phyloP scores from a whole-genome alignment of 2,888 invertebrate genomes.

The Sinelater perroti region DNA sequence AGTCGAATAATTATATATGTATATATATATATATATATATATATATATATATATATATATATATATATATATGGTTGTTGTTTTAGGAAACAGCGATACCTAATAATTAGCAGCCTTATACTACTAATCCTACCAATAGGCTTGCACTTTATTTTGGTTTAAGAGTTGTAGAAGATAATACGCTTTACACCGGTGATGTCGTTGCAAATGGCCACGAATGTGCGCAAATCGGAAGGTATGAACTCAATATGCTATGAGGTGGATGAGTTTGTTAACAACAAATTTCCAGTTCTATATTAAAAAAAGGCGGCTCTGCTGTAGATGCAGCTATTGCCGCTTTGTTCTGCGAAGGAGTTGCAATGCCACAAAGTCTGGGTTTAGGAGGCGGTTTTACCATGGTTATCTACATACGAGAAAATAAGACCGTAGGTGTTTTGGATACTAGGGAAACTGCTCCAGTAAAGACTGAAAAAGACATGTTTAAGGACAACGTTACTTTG shows the following conservation, averaged over 20 bases:
- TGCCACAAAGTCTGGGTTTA: constrained; percentile 87
- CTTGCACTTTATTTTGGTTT: constrained; percentile 12
- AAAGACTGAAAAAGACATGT: constrained; percentile 76
- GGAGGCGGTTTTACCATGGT: constrained; percentile 92
- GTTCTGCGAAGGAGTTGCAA: constrained; percentile 85
- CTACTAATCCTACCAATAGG: too few relatives aligned
- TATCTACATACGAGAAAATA: constrained; percentile 73
- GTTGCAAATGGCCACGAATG: constrained; percentile 80
- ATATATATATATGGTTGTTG: too few relatives aligned
- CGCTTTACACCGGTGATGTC: constrained; percentile 65
- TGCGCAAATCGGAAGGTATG: constrained; percentile 73
- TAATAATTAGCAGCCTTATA: too few relatives aligned
- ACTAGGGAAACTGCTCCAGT: constrained; percentile 82
- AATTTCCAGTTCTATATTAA: constrained; percentile 69
- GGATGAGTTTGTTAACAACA: too few relatives aligned
- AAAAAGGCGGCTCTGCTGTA: constrained; percentile 78
- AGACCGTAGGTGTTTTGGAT: constrained; percentile 71
- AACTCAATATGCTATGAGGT: too few relatives aligned
- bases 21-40: too few relatives aligned
- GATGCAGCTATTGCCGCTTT: constrained; percentile 88
- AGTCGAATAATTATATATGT: too few relatives aligned
- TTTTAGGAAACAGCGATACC: too few relatives aligned
- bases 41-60: too few relatives aligned
- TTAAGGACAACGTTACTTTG: constrained; percentile 62
- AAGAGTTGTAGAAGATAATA: neutral